These are phyloP conservation scores for Drosophila multiciliata DNA, from an alignment of 2,888 invertebrate genomes.

Conservation along the genomic window DNA sequence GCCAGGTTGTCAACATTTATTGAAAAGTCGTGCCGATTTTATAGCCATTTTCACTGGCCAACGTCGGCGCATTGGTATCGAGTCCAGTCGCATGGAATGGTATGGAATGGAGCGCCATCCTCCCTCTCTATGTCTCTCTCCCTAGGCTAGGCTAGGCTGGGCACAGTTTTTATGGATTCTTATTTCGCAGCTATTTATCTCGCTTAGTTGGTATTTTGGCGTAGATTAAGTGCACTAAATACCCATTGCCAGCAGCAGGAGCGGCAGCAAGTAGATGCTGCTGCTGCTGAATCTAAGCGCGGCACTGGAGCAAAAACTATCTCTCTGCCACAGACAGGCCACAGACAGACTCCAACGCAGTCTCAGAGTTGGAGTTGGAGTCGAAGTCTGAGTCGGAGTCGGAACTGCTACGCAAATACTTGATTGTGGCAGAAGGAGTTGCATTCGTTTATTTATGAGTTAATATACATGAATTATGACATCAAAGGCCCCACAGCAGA, in stretches of 20 bases:
- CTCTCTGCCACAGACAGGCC: slow-evolving; percentile 46
- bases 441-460: slow-evolving; percentile 84
- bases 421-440: slow-evolving; percentile 67
- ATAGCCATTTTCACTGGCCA: slow-evolving; percentile 77
- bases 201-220: slow-evolving; percentile 81
- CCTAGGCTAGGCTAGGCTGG: slow-evolving; percentile 19
- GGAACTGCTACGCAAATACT: slow-evolving; percentile 52
- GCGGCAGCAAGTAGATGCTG: slow-evolving; percentile 7
- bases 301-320: slow-evolving; percentile 43
- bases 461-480: slow-evolving; percentile 84
- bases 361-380: slow-evolving; percentile 2
- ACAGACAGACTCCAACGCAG: slow-evolving; percentile 41
- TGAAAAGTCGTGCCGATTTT: slow-evolving; percentile 85
- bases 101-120: slow-evolving; percentile 45
- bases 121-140: slow-evolving; percentile 7
- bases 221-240: slow-evolving; percentile 84
- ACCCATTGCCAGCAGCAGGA: slow-evolving; percentile 61
- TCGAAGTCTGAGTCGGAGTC: slow-evolving; percentile 18
- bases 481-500: slow-evolving; percentile 78
- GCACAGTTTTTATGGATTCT: slow-evolving; percentile 79
- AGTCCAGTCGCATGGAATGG: slow-evolving; percentile 9
- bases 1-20: slow-evolving; percentile 85
- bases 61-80: slow-evolving; percentile 14
- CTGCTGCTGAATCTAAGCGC: slow-evolving; percentile 10
- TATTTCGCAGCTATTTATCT: slow-evolving; percentile 84